A percentile compares a stretch with the other conserved stretches of the same genome.
phyloP scores from a whole-genome alignment of 2,113 vertebrate genomes.

The Ictalurus punctatus region DNA sequence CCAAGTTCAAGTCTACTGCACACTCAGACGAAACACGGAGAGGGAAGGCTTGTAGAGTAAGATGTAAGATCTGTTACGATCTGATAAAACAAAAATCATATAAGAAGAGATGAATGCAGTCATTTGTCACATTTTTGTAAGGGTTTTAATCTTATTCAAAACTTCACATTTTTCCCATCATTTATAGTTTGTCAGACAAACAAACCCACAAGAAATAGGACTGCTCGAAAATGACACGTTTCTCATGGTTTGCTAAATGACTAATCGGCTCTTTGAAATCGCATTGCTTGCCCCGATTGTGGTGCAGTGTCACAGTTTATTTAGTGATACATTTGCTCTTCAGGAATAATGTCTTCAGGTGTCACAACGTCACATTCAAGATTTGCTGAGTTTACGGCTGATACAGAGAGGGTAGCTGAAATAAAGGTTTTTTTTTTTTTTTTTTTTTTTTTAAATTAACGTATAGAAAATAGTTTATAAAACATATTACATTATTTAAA shows the following conservation, averaged over 20 bases:
- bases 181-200: conserved; percentile 79
- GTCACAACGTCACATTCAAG: conserved; percentile 80
- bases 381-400: conserved; percentile 70
- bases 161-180: conserved; percentile 77
- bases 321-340: conserved; percentile 76
- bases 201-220: conserved; percentile 75
- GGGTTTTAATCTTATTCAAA: conserved; percentile 79
- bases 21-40: conserved; percentile 54
- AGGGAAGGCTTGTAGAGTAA: conserved; percentile 31
- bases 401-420: conserved; percentile 68
- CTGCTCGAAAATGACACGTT: conserved; percentile 71
- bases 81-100: conserved; percentile 34
- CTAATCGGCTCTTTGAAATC: conserved; percentile 66
- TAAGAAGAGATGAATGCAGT: conserved; percentile 64
- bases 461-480: conserved; percentile 85
- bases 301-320: conserved; percentile 80
- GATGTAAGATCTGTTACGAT: conserved; percentile 26
- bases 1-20: conserved; percentile 77
- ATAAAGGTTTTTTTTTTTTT: conserved; percentile 70
- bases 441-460: conserved; percentile 76
- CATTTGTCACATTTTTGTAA: conserved; percentile 69
- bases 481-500: conserved; percentile 85
- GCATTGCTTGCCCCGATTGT: conserved; percentile 71
- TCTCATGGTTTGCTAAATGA: conserved; percentile 64
- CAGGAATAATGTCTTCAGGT: conserved; percentile 78